Evolutionary conservation across 2,888 invertebrate species (phyloP), one percentile per base, ranked within the genome.

Genomic region (Eupeodes latifasciatus): DNA sequence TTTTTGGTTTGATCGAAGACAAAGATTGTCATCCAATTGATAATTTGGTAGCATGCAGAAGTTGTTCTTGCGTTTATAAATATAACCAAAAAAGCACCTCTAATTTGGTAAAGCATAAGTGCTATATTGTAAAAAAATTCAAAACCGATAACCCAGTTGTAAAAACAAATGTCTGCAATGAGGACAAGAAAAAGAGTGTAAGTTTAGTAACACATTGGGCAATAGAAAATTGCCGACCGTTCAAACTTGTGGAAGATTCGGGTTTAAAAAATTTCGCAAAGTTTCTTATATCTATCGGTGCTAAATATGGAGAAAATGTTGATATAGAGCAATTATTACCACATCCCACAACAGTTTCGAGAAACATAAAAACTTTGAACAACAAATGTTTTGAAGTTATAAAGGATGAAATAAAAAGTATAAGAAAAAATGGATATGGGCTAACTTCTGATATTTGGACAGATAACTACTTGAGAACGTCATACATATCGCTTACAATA

Each of bases 361-460:
- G n/a, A n/a, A n/a, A n/a, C n/a, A n/a, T n/a, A n/a, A n/a, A n/a
- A n/a, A n/a, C n/a, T n/a, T n/a, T n/a, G n/a, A n/a, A n/a, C n/a
- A n/a, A n/a, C n/a, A n/a, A n/a, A n/a, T 34, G 81, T 84, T 36
- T 78, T 79, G 51, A 76, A 79, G 74, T 75, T 55, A 81, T 89
- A 66, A 88, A 83, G 69, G 81, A 55, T 36, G 78, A 88, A 78
- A 88, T 85, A 61, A 51, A 61, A 57, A 49, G 36, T 36, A 69
- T 75, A 51, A 81, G 76, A 77, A 79, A 85, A 53, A 61, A 57
- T 85, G 85, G 85, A 44, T 87, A 87, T 69, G 86, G 87, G 19
- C 71, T 87, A 34, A 84, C 87, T 47, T 79, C 86, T 47, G 86
- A 86, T 87, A 82, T 81, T 82, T 85, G n/a, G 51, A 51, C n/a